A percentile compares a stretch with the other conserved stretches of the same genome.
Conservation (phyloP, 2,797 vertebrate genomes). For the Antennarius maculatus region DNA sequence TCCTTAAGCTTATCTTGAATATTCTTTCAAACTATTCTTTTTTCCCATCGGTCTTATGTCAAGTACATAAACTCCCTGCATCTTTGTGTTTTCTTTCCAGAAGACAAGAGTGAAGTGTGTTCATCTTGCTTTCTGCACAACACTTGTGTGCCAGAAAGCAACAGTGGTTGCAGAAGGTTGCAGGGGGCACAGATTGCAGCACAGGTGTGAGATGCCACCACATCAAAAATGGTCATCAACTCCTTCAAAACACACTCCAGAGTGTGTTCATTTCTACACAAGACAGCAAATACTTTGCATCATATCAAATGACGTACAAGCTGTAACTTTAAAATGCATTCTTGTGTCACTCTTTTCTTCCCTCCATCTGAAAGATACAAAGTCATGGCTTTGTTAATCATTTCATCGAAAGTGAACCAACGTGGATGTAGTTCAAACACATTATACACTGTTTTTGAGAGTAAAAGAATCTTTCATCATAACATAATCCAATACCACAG, state of each 20-base stretch:
- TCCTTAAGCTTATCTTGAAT: not conserved
- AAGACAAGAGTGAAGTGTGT: constrained; percentile 73
- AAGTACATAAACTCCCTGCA: constrained; percentile 7
- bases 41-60: not conserved
- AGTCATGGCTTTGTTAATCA: constrained; percentile 39
- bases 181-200: constrained; percentile 80
- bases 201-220: constrained; percentile 81
- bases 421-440: constrained; percentile 38
- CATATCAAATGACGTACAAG: constrained; percentile 11
- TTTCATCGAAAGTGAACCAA: constrained; percentile 30
- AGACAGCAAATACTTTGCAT: constrained; percentile 13
- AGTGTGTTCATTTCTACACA: constrained; percentile 41
- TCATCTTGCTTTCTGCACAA: constrained; percentile 62
- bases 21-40: not conserved
- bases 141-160: constrained; percentile 70
- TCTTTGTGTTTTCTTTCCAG: constrained; percentile 44
- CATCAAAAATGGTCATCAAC: constrained; percentile 77
- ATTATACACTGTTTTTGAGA: constrained; percentile 62
- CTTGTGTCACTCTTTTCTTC: not conserved
- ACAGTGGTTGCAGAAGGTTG: constrained; percentile 61
- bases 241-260: constrained; percentile 71
- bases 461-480: constrained; percentile 55
- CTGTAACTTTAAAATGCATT: constrained; percentile 32
- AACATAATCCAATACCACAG: constrained; percentile 50
- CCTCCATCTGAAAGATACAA: constrained; percentile 29